Percentiles rank a stretch among this genome's conserved stretches.
Evolutionary conservation across 2,113 vertebrate species (phyloP).

Genomic region (Plectropomus leopardus): DNA sequence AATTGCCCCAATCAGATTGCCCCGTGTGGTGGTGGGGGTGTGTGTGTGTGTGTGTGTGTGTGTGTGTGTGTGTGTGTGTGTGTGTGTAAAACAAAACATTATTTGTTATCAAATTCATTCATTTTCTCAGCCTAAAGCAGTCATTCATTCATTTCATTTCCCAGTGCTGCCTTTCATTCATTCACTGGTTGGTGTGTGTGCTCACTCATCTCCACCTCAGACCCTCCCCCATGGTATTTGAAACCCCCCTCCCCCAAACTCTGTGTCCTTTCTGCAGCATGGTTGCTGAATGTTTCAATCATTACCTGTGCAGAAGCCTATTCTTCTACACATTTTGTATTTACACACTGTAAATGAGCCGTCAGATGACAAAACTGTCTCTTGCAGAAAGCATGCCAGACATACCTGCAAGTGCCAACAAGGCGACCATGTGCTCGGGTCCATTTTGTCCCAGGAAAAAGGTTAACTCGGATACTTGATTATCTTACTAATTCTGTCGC

Average conservation of each 20-base stretch:
- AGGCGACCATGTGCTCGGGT: too few species aligned
- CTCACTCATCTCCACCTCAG: too few species aligned
- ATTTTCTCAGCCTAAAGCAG: conserved; percentile 3
- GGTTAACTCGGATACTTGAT: too few species aligned
- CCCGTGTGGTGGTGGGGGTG: too few species aligned
- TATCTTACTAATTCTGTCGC: not conserved
- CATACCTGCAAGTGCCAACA: not conserved
- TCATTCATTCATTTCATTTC: not conserved
- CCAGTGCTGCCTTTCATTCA: conserved; percentile 29
- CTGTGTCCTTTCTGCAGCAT: not conserved
- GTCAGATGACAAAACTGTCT: not conserved
- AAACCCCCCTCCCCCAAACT: not conserved
- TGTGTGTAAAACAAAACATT: not conserved
- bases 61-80: too few species aligned
- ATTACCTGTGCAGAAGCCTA: not conserved
- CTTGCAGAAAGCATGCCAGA: not conserved
- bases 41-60: too few species aligned
- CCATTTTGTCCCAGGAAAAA: too few species aligned
- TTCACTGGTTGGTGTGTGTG: conserved; percentile 5
- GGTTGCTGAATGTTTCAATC: too few species aligned
- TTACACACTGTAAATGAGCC: not conserved
- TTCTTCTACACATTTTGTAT: not conserved
- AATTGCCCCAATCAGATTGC: too few species aligned
- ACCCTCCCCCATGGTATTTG: conserved; percentile 16
- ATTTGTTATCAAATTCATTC: not conserved